phyloP scores from a whole-genome alignment of 1,140 invertebrate species.

The Ceratosolen solmsi region DNA sequence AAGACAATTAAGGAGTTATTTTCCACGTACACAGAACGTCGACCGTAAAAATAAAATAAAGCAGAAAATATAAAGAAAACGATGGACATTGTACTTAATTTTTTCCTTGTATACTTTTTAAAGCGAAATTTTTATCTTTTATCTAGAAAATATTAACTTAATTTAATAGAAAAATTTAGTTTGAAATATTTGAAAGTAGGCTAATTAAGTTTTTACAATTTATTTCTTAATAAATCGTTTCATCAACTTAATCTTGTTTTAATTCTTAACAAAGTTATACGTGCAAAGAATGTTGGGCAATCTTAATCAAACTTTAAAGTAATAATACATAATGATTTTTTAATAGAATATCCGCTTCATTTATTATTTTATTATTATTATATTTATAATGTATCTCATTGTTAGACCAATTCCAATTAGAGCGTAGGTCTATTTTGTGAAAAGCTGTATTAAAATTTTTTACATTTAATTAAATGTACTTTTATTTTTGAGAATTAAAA shows the following conservation, averaged over 20 bases:
- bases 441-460: not conserved
- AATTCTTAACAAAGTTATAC: not conserved
- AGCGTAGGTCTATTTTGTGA: not conserved
- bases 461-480: no score
- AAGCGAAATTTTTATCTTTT: not conserved
- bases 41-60: not conserved
- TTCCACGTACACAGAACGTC: not conserved
- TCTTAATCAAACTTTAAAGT: conserved; percentile 4
- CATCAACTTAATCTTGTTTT: not conserved
- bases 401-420: not conserved
- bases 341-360: not conserved
- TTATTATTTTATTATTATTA: not conserved
- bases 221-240: conserved; percentile 1
- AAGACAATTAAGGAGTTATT: not conserved
- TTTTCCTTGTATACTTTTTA: not conserved
- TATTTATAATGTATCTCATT: not conserved
- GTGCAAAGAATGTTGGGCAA: not conserved
- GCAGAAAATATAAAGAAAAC: not conserved
- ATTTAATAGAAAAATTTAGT: not conserved
- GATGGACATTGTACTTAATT: not conserved
- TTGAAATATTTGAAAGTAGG: not conserved
- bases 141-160: not conserved
- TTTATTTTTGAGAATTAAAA: no score
- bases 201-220: conserved; percentile 2
- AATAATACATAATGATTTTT: not conserved